Evolutionary conservation across 2,888 invertebrate genomes (phyloP).

Genomic region (Ceraclea dissimilis): DNA sequence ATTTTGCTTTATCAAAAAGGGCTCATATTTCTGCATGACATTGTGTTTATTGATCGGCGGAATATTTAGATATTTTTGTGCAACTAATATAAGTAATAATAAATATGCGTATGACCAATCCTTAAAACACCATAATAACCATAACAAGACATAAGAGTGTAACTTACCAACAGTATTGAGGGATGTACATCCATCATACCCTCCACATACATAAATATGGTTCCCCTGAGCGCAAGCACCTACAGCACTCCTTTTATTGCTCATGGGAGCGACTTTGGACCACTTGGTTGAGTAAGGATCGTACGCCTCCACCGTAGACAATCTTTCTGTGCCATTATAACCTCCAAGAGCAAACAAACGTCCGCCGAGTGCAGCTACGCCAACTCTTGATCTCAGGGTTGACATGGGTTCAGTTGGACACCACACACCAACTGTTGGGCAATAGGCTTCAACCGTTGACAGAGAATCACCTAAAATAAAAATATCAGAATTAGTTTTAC

Average conservation of each 20-base stretch:
- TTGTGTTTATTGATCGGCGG: too few relatives aligned
- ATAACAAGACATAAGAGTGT: too few relatives aligned
- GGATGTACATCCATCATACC: constrained; percentile 78
- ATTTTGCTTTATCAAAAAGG: too few relatives aligned
- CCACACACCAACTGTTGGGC: constrained; percentile 66
- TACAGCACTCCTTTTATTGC: constrained; percentile 71
- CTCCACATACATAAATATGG: constrained; percentile 75
- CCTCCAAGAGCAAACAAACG: constrained; percentile 75
- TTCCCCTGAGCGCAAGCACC: constrained; percentile 75
- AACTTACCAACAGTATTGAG: constrained; percentile 58
- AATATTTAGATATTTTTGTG: too few relatives aligned
- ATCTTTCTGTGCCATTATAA: constrained; percentile 74
- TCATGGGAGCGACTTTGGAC: constrained; percentile 72
- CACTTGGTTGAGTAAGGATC: constrained; percentile 66
- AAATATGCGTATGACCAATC: too few relatives aligned
- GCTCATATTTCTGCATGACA: too few relatives aligned
- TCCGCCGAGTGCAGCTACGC: constrained; percentile 75
- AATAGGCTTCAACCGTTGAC: constrained; percentile 77
- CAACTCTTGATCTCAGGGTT: constrained; percentile 73
- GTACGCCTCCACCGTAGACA: constrained; percentile 79
- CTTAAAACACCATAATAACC: too few relatives aligned
- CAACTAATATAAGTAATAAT: too few relatives aligned
- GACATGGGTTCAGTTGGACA: constrained; percentile 74
- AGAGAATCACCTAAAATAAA: constrained; percentile 59
- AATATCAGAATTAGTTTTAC: neutral